Evolutionary conservation across 2,113 vertebrate genomes (phyloP).

Genomic region (Bufo gargarizans): DNA sequence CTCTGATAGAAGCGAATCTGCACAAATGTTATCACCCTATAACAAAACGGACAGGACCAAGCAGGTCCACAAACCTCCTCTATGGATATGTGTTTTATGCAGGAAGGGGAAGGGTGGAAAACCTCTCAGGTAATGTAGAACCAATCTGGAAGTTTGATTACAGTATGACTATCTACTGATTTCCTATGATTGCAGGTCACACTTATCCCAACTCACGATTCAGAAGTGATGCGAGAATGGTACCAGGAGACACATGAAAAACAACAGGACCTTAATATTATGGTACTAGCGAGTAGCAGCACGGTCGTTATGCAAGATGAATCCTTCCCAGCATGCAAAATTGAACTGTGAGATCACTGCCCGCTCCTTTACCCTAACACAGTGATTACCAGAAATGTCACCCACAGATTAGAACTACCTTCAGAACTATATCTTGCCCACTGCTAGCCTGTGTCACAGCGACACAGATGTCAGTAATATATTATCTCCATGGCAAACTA

Average conservation of each 20-base stretch:
- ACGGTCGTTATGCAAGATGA: conserved; percentile 99
- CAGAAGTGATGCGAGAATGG: conserved; percentile 97
- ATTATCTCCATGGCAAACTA: conserved; percentile 75
- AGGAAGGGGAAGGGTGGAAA: neutral
- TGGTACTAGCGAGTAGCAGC: conserved; percentile 98
- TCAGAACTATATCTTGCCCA: conserved; percentile 66
- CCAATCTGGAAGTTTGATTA: neutral
- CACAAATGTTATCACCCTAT: too few relatives aligned
- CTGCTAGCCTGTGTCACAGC: conserved; percentile 72
- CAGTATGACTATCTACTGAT: neutral
- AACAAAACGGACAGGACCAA: too few relatives aligned
- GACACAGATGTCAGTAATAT: conserved; percentile 73
- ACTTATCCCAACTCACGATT: conserved; percentile 95
- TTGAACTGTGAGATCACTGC: conserved; percentile 81
- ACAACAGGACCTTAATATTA: conserved; percentile 95
- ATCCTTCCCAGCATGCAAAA: conserved; percentile 97
- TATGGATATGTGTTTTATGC: too few relatives aligned
- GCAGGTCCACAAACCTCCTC: too few relatives aligned
- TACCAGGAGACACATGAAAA: conserved; percentile 98
- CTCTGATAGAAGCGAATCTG: too few relatives aligned
- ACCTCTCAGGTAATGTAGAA: neutral
- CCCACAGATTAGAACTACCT: conserved; percentile 69
- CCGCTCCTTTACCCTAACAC: conserved; percentile 4
- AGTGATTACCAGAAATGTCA: conserved; percentile 73
- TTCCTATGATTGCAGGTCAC: conserved; percentile 80